phyloP scores from a whole-genome alignment of 1,140 invertebrate species.

The Venustaconcha ellipsiformis region DNA sequence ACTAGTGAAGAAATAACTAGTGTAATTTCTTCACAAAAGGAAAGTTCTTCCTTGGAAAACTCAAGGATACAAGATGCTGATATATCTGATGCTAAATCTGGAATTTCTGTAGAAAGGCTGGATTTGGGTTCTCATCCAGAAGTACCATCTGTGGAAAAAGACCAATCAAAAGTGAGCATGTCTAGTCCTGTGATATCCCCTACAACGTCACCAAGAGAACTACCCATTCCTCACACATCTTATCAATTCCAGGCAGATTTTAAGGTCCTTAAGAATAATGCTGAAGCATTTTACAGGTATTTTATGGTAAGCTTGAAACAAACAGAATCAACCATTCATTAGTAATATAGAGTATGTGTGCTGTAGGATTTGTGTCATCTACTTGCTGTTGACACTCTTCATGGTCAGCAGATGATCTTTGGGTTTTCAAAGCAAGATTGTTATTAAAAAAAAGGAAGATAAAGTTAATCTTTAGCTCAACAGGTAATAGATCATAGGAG shows the following conservation, averaged over 20 bases:
- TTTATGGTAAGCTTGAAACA: conserved; percentile 48
- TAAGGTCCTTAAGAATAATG: conserved; percentile 59
- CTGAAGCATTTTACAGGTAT: conserved; percentile 58
- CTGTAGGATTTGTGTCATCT: too few species aligned
- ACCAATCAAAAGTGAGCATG: conserved; percentile 50
- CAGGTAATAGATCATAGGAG: too few species aligned
- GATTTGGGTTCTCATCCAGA: neutral
- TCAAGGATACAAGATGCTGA: neutral
- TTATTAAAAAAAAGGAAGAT: neutral
- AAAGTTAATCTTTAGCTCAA: neutral
- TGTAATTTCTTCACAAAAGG: too few species aligned
- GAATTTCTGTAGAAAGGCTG: conserved; percentile 1
- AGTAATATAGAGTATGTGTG: too few species aligned
- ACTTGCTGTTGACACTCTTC: neutral
- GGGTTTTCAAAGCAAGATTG: neutral
- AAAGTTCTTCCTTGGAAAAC: too few species aligned
- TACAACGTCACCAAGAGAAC: conserved; percentile 39
- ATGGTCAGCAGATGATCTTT: neutral
- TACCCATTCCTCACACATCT: conserved; percentile 52
- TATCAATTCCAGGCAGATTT: conserved; percentile 69
- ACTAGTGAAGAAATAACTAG: too few species aligned
- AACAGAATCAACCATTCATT: too few species aligned
- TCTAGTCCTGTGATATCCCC: conserved; percentile 7
- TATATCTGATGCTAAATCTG: neutral
- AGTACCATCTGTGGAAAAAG: conserved; percentile 2